These are phyloP conservation scores for Amphiprion percula DNA, from an alignment of 2,113 vertebrate genomes.

Conservation along the genomic window DNA sequence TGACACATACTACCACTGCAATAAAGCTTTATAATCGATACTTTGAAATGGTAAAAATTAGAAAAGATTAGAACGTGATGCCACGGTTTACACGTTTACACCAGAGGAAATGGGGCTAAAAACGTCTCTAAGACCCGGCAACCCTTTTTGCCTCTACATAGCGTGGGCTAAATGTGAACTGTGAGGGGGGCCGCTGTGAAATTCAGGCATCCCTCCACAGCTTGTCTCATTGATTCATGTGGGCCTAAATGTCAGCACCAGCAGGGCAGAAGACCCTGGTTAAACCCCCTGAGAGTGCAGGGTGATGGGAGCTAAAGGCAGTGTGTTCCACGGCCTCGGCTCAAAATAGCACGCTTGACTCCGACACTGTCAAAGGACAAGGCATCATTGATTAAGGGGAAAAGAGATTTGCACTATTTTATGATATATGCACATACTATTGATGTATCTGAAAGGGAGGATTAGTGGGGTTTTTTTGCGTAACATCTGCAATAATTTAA, in stretches of 20 bases:
- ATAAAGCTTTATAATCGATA: background rate
- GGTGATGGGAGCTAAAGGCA: slow-evolving; percentile 66
- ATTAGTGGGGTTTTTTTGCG: no score
- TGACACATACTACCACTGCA: background rate
- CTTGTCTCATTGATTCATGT: slow-evolving; percentile 81
- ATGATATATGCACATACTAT: background rate
- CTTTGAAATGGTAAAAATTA: background rate
- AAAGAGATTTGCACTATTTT: slow-evolving; percentile 7
- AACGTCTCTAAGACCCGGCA: slow-evolving; percentile 14
- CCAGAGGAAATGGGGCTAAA: slow-evolving; percentile 25
- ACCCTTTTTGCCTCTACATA: slow-evolving; percentile 30
- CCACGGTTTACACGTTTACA: background rate
- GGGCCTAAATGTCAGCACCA: slow-evolving; percentile 84
- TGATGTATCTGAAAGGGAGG: slow-evolving; percentile 1
- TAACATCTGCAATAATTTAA: background rate
- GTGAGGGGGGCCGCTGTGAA: slow-evolving; percentile 47
- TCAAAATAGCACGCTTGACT: slow-evolving; percentile 63
- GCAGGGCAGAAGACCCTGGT: slow-evolving; percentile 66
- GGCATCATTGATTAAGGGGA: slow-evolving; percentile 42
- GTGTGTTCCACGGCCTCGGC: slow-evolving; percentile 41
- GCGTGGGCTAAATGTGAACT: slow-evolving; percentile 59
- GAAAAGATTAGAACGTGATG: background rate
- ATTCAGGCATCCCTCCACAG: slow-evolving; percentile 65
- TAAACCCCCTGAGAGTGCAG: slow-evolving; percentile 56
- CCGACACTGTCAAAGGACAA: slow-evolving; percentile 34